Percentiles rank a stretch among this genome's conserved stretches.
phyloP scores from a whole-genome alignment of 2,113 vertebrate genomes.

The Guaruba guarouba region DNA sequence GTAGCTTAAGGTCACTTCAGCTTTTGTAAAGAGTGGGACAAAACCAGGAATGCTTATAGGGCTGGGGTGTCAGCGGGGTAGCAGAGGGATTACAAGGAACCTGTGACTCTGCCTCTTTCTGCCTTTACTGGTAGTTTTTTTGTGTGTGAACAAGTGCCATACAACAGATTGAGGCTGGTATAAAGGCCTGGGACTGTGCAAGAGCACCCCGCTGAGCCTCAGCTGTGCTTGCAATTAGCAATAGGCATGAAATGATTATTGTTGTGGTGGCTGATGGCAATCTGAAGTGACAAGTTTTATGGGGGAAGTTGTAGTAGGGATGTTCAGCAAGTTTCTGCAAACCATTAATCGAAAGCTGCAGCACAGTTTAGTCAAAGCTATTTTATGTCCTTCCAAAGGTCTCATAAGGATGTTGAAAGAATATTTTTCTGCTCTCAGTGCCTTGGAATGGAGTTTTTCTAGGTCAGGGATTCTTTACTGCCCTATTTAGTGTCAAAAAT shows the following conservation, averaged over 20 bases:
- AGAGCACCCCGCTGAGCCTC: conserved; percentile 93
- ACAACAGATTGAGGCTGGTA: conserved; percentile 88
- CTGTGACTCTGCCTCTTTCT: conserved; percentile 99
- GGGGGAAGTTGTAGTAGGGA: conserved; percentile 84
- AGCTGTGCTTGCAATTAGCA: conserved; percentile 99
- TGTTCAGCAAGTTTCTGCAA: conserved; percentile 76
- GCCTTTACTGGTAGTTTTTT: conserved; percentile 91
- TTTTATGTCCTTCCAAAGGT: conserved; percentile 72
- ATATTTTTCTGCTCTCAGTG: conserved; percentile 75
- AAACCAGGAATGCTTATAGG: conserved; percentile 92
- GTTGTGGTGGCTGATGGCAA: conserved; percentile 95
- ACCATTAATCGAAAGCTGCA: conserved; percentile 68
- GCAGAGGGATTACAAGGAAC: conserved; percentile 97
- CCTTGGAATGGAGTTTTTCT: conserved; percentile 78
- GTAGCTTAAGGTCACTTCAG: conserved; percentile 84
- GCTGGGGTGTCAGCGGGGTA: conserved; percentile 88
- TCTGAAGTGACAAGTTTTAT: conserved; percentile 96
- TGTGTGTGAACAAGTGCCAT: conserved; percentile 86
- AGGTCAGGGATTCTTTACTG: conserved; percentile 79
- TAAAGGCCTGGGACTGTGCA: conserved; percentile 89
- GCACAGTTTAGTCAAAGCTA: conserved; percentile 68
- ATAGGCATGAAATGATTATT: conserved; percentile 99
- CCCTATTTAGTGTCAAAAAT: conserved; percentile 82
- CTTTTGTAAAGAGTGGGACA: conserved; percentile 88
- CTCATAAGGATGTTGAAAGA: conserved; percentile 77